These are phyloP conservation scores for Scolopax rusticola DNA, from an alignment of 2,797 vertebrate species.

Conservation along the genomic window DNA sequence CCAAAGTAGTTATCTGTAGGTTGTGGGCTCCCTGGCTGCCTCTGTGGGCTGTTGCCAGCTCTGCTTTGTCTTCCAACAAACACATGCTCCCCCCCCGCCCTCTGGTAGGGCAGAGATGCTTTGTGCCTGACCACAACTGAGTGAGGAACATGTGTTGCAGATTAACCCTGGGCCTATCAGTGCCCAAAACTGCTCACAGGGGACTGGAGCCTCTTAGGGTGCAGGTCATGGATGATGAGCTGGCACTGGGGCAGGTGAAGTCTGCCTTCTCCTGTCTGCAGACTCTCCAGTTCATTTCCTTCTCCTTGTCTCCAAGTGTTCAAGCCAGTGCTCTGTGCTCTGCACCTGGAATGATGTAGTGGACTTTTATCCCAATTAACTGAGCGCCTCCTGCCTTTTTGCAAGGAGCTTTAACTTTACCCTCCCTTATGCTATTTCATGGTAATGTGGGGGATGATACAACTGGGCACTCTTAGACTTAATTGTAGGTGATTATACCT, in stretches of 20 bases:
- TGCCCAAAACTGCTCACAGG: not conserved
- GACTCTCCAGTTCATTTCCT: not conserved
- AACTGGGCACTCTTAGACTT: not conserved
- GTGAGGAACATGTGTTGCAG: not conserved
- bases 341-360: not conserved
- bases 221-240: fast-evolving
- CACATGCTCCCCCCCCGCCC: fast-evolving
- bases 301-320: not conserved
- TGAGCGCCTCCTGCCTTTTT: not conserved
- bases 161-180: not conserved
- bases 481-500: not conserved
- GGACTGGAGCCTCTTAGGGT: not conserved
- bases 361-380: not conserved
- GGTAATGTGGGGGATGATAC: not conserved
- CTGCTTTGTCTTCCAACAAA: not conserved
- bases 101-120: not conserved
- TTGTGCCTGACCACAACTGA: not conserved
- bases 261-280: not conserved
- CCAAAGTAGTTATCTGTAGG: not conserved
- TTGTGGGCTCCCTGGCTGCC: not conserved
- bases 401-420: not conserved
- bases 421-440: not conserved
- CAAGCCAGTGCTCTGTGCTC: not conserved
- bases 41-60: not conserved
- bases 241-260: not conserved